Evolutionary conservation across 2,888 invertebrate genomes (phyloP).

Genomic region (Entomobrya multifasciata): DNA sequence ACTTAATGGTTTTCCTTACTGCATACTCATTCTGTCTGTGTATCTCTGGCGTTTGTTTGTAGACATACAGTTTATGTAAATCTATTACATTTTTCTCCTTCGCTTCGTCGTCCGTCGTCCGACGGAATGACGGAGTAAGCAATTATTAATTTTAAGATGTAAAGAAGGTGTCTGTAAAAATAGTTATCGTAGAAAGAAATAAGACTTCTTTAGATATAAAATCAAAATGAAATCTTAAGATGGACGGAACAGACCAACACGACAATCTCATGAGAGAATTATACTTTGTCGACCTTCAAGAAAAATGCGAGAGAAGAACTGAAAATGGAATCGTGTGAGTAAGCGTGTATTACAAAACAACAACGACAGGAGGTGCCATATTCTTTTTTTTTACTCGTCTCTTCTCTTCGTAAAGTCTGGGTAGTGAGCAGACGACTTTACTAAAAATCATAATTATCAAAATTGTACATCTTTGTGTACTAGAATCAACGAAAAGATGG

Average conservation of each 20-base stretch:
- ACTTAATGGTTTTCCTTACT: conserved; percentile 30
- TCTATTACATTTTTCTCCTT: neutral
- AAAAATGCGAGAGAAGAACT: conserved; percentile 35
- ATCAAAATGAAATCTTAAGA: too few species aligned
- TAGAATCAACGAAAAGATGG: conserved; percentile 6
- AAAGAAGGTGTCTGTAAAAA: conserved; percentile 2
- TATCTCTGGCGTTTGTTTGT: conserved; percentile 40
- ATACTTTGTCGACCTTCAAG: too few species aligned
- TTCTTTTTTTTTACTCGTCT: conserved; percentile 43
- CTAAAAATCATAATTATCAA: conserved; percentile 60
- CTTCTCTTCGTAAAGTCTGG: neutral
- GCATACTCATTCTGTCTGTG: conserved; percentile 25
- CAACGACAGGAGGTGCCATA: conserved; percentile 41
- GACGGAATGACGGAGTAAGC: too few species aligned
- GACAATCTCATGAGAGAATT: too few species aligned
- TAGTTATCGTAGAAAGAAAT: neutral
- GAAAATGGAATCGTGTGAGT: neutral
- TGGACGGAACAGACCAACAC: too few species aligned
- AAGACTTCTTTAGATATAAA: too few species aligned
- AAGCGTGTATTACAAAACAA: conserved; percentile 37
- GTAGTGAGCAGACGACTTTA: conserved; percentile 43
- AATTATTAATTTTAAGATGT: too few species aligned
- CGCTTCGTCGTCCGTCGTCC: conserved; percentile 23
- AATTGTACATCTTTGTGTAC: conserved; percentile 29
- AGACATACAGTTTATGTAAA: conserved; percentile 30